phyloP scores from a whole-genome alignment of 2,888 invertebrate species.

The Chrysolina americana region DNA sequence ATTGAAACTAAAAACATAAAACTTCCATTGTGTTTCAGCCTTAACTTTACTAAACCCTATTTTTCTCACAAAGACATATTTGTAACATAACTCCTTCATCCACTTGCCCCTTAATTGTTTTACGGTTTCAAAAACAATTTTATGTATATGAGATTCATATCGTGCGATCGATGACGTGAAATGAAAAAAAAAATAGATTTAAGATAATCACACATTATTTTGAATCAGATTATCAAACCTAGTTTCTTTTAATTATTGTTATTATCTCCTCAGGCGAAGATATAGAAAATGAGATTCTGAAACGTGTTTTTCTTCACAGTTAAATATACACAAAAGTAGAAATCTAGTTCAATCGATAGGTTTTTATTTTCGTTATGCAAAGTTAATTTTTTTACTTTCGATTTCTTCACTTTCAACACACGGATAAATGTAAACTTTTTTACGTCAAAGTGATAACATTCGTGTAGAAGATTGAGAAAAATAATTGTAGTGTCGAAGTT shows the following conservation, averaged over 20 bases:
- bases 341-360: background rate
- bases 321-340: background rate
- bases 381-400: background rate
- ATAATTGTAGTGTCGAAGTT: too few species aligned
- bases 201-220: background rate
- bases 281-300: conserved; percentile 8
- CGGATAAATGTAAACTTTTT: too few species aligned
- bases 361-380: background rate
- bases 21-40: too few species aligned
- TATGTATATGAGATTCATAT: background rate
- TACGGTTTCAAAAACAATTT: too few species aligned
- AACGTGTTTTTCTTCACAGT: conserved; percentile 3
- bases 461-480: too few species aligned
- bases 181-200: conserved; percentile 3
- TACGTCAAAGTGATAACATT: too few species aligned
- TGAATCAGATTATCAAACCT: background rate
- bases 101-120: too few species aligned
- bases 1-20: too few species aligned
- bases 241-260: background rate
- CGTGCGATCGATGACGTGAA: background rate
- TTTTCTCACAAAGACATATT: too few species aligned
- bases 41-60: too few species aligned
- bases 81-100: too few species aligned
- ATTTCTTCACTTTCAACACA: background rate
- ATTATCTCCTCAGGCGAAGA: background rate